A percentile compares a stretch with the other conserved stretches of the same genome.
These are phyloP conservation scores for Euura saliciscinereae DNA, from an alignment of 1,140 invertebrate genomes.

Conservation along the genomic window DNA sequence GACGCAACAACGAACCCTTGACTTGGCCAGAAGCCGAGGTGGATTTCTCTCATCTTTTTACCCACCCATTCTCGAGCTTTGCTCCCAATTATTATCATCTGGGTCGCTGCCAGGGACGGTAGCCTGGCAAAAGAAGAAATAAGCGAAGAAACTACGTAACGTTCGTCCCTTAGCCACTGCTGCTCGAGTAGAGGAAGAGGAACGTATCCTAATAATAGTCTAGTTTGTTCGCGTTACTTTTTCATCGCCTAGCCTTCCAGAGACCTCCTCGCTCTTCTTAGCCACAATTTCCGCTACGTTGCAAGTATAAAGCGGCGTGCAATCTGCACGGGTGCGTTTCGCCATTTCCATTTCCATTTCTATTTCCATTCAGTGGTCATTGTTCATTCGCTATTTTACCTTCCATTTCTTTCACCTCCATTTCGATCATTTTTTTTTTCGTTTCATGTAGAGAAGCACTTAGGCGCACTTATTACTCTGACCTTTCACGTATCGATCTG, in stretches of 20 bases:
- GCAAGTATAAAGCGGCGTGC: too few relatives aligned
- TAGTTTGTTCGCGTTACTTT: not conserved
- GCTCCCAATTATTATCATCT: not conserved
- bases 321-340: too few relatives aligned
- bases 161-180: not conserved
- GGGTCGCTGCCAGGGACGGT: not conserved
- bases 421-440: not conserved
- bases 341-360: not conserved
- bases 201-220: constrained; percentile 1
- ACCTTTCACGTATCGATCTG: too few relatives aligned
- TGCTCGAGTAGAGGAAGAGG: not conserved
- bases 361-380: not conserved
- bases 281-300: too few relatives aligned
- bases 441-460: not conserved
- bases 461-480: not conserved
- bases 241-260: not conserved
- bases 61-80: not conserved
- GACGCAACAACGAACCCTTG: not conserved
- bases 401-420: too few relatives aligned
- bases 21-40: not conserved
- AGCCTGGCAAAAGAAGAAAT: not conserved
- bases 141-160: not conserved
- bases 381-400: too few relatives aligned
- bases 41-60: not conserved
- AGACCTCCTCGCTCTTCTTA: not conserved